These are phyloP conservation scores for Neomorphus geoffroyi DNA, from an alignment of 2,797 vertebrate genomes.

Conservation along the genomic window DNA sequence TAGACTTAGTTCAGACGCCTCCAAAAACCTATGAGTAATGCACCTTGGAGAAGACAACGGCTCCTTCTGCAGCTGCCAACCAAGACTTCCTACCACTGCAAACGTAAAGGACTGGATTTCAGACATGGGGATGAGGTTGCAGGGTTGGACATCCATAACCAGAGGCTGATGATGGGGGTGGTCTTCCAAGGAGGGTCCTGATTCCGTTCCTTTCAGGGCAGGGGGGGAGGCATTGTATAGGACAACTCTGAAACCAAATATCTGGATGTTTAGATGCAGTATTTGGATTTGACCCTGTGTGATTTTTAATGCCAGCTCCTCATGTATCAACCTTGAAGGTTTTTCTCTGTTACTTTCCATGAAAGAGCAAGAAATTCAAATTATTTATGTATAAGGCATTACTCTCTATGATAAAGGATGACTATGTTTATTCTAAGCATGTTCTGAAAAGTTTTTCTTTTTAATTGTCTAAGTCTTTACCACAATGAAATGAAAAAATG, in stretches of 20 bases:
- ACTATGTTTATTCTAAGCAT: constrained; percentile 6
- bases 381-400: constrained; percentile 52
- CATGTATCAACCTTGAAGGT: constrained; percentile 70
- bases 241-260: not conserved
- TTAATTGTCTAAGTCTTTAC: not conserved
- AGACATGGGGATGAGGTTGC: not conserved
- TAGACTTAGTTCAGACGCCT: not conserved
- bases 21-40: not conserved
- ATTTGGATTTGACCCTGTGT: not conserved
- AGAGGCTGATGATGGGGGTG: constrained; percentile 43
- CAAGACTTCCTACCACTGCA: constrained; percentile 1
- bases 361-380: constrained; percentile 62
- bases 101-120: not conserved
- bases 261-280: not conserved
- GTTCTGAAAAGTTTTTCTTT: not conserved
- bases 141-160: not conserved
- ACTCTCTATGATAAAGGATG: constrained; percentile 28
- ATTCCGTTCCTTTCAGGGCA: not conserved
- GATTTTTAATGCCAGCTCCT: constrained; percentile 35
- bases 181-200: constrained; percentile 1
- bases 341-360: constrained; percentile 72
- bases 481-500: not conserved
- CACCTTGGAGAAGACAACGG: not conserved
- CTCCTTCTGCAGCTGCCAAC: not conserved
- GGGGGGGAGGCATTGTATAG: not conserved